Evolutionary conservation across 2,888 invertebrate species (phyloP).

Genomic region (Troides helena): DNA sequence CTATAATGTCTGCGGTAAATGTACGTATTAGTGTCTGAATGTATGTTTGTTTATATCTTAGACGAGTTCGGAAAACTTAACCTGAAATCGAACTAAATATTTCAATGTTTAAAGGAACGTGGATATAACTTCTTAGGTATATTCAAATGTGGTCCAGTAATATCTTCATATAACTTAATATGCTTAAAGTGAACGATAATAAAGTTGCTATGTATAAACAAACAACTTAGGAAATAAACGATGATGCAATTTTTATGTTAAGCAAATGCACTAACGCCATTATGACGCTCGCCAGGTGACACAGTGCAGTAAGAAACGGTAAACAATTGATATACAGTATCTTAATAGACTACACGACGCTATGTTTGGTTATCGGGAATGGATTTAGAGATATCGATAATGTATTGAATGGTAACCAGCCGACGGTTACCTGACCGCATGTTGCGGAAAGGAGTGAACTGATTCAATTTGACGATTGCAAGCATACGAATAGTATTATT

Average conservation of each 20-base stretch:
- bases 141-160: no score
- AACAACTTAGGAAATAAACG: constrained; percentile 11
- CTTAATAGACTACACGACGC: constrained; percentile 12
- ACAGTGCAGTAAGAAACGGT: constrained; percentile 21
- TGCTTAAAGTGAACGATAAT: neutral
- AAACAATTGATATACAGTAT: constrained; percentile 22
- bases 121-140: no score
- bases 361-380: constrained; percentile 21
- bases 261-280: constrained; percentile 24
- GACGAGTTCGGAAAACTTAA: no score
- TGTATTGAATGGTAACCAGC: constrained; percentile 7
- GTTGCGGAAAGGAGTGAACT: neutral
- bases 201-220: neutral
- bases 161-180: neutral
- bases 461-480: neutral
- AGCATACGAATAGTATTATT: no score
- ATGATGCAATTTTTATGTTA: constrained; percentile 25
- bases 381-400: constrained; percentile 18
- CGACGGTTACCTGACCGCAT: constrained; percentile 7
- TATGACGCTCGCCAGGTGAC: constrained; percentile 20
- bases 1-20: no score
- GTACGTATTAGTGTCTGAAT: no score
- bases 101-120: no score
- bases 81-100: no score
- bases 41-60: no score